phyloP scores from a whole-genome alignment of 2,888 invertebrate species.

The Mythimna lalbum region DNA sequence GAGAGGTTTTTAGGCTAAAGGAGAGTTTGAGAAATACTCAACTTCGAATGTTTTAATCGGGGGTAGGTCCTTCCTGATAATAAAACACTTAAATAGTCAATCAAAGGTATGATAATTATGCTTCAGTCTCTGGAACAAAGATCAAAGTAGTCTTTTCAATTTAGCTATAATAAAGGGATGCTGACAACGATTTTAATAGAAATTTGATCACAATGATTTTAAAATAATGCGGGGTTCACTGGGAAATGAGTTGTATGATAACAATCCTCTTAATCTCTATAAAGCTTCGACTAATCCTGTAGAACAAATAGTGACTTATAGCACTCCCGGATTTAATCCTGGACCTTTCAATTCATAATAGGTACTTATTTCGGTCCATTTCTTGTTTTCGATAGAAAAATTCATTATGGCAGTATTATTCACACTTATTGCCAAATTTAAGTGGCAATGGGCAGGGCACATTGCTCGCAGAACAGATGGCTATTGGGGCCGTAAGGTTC shows the following conservation, averaged over 20 bases:
- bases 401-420: too few species aligned
- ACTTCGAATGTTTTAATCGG: too few species aligned
- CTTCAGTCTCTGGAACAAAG: background rate
- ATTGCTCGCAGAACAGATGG: too few species aligned
- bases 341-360: background rate
- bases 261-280: slow-evolving; percentile 12
- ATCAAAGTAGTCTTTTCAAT: background rate
- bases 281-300: slow-evolving; percentile 18
- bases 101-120: too few species aligned
- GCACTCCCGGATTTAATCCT: slow-evolving; percentile 1
- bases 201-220: background rate
- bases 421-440: too few species aligned
- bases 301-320: slow-evolving; percentile 3
- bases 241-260: slow-evolving; percentile 4
- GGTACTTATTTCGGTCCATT: background rate
- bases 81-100: too few species aligned
- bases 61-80: too few species aligned
- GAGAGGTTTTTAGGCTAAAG: too few species aligned
- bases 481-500: too few species aligned
- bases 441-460: too few species aligned
- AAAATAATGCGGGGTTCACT: background rate
- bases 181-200: background rate
- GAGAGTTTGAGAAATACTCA: too few species aligned
- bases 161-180: background rate
- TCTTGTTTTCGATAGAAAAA: background rate